Percentiles rank a stretch among this genome's conserved stretches.
phyloP scores from a whole-genome alignment of 1,140 invertebrate species.

The Drosophila ironensis region DNA sequence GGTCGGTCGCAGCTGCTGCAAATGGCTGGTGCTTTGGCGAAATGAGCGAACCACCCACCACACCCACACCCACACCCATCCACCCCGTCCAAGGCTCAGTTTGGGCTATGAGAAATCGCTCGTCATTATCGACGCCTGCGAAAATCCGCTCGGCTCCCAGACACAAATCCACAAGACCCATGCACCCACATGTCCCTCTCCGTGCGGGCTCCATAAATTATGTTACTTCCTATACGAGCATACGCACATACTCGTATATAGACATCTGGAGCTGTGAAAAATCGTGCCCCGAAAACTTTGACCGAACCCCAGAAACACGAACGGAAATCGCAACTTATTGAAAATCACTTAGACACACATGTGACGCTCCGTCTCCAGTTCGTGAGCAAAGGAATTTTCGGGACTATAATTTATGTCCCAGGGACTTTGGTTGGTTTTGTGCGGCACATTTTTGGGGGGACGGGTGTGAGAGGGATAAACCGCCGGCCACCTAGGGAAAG shows the following conservation, averaged over 20 bases:
- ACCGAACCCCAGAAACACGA: constrained; percentile 38
- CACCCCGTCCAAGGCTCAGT: constrained; percentile 21
- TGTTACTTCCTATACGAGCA: constrained; percentile 50
- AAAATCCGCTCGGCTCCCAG: constrained; percentile 54
- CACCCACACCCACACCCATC: not conserved
- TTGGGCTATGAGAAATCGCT: constrained; percentile 72
- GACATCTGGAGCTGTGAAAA: constrained; percentile 77
- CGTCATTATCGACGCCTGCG: constrained; percentile 77
- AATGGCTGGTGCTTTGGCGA: constrained; percentile 76
- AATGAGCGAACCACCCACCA: constrained; percentile 42
- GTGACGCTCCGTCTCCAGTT: constrained; percentile 58
- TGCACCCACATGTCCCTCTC: constrained; percentile 27
- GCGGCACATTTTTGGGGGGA: too few relatives aligned
- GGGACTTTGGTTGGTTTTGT: constrained; percentile 4
- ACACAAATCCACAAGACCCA: too few relatives aligned
- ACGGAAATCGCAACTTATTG: constrained; percentile 64
- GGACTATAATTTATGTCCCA: constrained; percentile 29
- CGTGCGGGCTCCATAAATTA: constrained; percentile 63
- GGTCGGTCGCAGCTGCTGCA: constrained; percentile 78
- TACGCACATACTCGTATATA: constrained; percentile 53
- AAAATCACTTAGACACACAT: constrained; percentile 80
- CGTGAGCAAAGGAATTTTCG: constrained; percentile 47
- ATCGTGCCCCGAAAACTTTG: constrained; percentile 78
- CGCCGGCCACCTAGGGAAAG: not conserved
- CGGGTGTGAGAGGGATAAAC: not conserved